Base-by-base conservation (phyloP, 1,140 invertebrate species). In the Ladona fulva region DNA sequence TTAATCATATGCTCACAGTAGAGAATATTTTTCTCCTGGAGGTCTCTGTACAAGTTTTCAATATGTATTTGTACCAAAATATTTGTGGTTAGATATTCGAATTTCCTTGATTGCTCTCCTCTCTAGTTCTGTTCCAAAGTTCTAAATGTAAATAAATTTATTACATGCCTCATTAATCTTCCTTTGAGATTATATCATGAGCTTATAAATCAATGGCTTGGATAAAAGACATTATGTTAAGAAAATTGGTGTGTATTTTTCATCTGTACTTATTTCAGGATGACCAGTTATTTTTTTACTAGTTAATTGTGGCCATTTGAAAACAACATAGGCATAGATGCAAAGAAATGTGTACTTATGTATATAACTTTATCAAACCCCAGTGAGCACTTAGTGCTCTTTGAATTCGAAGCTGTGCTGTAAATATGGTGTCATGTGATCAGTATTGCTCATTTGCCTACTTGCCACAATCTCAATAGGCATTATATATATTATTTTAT, bases 401-500 rank as follows among this genome's bases (percentile, higher is more conserved):
- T 66, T 66, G n/a, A 66, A 66, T 66, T 19, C n/a, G 12, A 66
- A 66, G 52, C 52, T 66, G 52, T 66, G 52, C 52, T 66, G 52
- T 66, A 66, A 19, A 66, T 66, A 66, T 66, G 52, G 52, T 66
- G 52, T 66, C 52, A 66, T 66, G 52, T 66, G 52, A 66, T 66
- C 52, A 66, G 52, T 66, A 66, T 66, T 66, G 52, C 52, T 66
- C 52, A 66, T 66, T 66, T 66, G 52, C 52, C 14, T 66, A 66
- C 52, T 66, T 66, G 52, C 52, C 52, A 66, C 52, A 66, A 66
- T 66, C 52, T 66, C 52, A 66, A 66, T 66, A 66, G 52, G 52
- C 52, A 66, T 66, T 66, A 66, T 66, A 66, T 66, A 66, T 66
- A 66, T 66, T 66, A 66, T 66, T 66, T 12, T 66, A 66, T 66